Percentiles rank a stretch among this genome's conserved stretches.
These are phyloP conservation scores for Leptobrachium ailaonicum DNA, from an alignment of 2,113 vertebrate species.

Conservation along the genomic window DNA sequence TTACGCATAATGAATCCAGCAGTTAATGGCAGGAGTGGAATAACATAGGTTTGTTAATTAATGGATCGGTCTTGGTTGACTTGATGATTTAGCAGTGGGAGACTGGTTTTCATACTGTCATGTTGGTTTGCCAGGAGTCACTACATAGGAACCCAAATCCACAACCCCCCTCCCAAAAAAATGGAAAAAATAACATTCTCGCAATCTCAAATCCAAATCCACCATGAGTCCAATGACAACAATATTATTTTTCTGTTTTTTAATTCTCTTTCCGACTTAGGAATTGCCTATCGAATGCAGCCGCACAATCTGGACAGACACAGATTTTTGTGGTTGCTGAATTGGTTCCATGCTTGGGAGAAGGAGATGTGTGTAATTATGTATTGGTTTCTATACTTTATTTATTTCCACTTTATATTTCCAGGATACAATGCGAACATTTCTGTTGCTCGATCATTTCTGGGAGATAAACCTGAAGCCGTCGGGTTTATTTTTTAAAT, in stretches of 20 bases:
- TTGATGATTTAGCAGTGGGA: too few species aligned
- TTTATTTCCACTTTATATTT: not conserved
- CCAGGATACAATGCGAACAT: not conserved
- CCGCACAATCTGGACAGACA: slow-evolving; percentile 3
- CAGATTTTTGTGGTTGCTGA: slow-evolving; percentile 32
- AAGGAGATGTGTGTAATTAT: slow-evolving; percentile 24
- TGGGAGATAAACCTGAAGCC: not conserved
- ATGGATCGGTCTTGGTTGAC: too few species aligned
- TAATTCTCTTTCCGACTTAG: slow-evolving; percentile 16
- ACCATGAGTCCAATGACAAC: not conserved
- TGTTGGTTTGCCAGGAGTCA: too few species aligned
- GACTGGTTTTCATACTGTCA: too few species aligned
- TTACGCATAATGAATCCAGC: too few species aligned
- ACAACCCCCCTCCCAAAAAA: not conserved
- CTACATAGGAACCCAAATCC: not conserved
- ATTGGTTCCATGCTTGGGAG: slow-evolving; percentile 3
- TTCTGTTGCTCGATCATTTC: not conserved
- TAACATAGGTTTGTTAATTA: too few species aligned
- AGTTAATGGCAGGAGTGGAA: too few species aligned
- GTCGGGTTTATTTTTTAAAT: not conserved
- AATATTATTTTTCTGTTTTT: slow-evolving; percentile 38
- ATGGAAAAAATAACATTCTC: too few species aligned
- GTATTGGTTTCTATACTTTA: slow-evolving; percentile 16
- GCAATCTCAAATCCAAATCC: not conserved
- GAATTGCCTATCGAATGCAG: slow-evolving; percentile 30